A percentile compares a stretch with the other conserved stretches of the same genome.
Evolutionary conservation across 2,888 invertebrate species (phyloP).

Genomic region (Eupithecia pulchellata): DNA sequence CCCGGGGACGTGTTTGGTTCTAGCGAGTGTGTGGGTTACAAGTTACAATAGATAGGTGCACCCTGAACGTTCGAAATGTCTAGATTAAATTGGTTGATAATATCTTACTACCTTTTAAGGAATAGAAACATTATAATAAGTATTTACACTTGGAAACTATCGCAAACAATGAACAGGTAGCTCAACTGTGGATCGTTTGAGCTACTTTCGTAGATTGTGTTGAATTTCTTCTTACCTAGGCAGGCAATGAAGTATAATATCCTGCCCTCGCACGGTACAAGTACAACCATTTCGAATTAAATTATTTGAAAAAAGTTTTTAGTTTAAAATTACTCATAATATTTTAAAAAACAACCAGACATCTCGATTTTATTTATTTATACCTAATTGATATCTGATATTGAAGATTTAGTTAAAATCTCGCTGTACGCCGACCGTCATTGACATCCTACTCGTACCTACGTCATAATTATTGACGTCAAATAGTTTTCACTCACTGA

Average conservation of each 20-base stretch:
- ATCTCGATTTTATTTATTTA: neutral
- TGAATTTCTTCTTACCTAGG: too few relatives aligned
- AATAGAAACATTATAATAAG: too few relatives aligned
- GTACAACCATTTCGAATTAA: too few relatives aligned
- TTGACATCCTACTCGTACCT: slow-evolving; percentile 14
- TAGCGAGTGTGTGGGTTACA: neutral
- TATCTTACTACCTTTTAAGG: neutral
- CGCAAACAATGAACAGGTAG: too few relatives aligned
- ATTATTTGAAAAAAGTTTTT: too few relatives aligned
- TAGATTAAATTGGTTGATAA: neutral
- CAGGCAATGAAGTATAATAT: too few relatives aligned
- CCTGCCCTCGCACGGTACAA: too few relatives aligned
- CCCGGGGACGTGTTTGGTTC: slow-evolving; percentile 19
- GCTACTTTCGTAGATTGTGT: neutral
- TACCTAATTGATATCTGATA: neutral
- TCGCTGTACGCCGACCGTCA: neutral
- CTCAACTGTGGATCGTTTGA: too few relatives aligned
- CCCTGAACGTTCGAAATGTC: neutral
- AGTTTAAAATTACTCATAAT: neutral
- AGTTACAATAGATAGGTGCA: neutral
- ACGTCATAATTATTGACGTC: slow-evolving; percentile 31
- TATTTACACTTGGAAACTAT: too few relatives aligned
- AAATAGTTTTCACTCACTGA: slow-evolving; percentile 34
- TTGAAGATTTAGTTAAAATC: neutral
- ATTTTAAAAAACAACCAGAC: too few relatives aligned